Base-by-base conservation (phyloP, 2,113 vertebrate genomes). In the Brachionichthys hirsutus region DNA sequence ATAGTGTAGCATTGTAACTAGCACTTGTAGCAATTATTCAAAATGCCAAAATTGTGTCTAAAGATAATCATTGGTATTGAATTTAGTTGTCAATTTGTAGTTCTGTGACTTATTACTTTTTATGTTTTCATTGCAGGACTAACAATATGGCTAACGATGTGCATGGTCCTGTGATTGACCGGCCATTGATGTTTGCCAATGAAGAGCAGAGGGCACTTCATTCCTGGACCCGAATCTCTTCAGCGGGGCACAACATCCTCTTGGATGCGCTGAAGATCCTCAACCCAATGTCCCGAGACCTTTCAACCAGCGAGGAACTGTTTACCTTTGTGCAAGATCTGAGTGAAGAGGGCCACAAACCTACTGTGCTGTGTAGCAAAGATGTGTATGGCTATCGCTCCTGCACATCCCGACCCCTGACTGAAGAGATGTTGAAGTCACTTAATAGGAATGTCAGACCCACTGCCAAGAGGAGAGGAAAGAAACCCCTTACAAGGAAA, bases 381-480 rank as follows among this genome's bases (percentile, higher is more conserved):
- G 86, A 89, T 1, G 88, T 89, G 4, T 89, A 89, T 1, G 18
- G 73, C 22, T 89, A 89, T 66, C 84, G 81, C 13, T 89, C 88
- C 11, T 76, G 74, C 66, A 83, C 78, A 6, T 79, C 22, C 38
- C 80, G 74, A 7, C 86, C 75, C 1, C 53, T 89, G 24, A 84
- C 86, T 2, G 35, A 67, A 24, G 83, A 81, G 30, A 83, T 63
- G 80, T 64, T 88, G 20, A 83, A 77, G 44, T 66, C 69, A 17
- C 48, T 74, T 7, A 81, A 41, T 58, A 75, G 51, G 54, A 82
- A 20, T 10, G 13, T 68, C 35, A 69, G 73, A 42, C 81, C 78
- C 1, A 71, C 72, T 0, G 51, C 76, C 66, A 89, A 88, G 61
- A 84, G 77, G 51, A 76, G 68, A 62, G 73, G 71, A 9, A 80